These are phyloP conservation scores for Luidia sarsii DNA, from an alignment of 53 echinoderm and acorn worm genomes.

Conservation along the genomic window DNA sequence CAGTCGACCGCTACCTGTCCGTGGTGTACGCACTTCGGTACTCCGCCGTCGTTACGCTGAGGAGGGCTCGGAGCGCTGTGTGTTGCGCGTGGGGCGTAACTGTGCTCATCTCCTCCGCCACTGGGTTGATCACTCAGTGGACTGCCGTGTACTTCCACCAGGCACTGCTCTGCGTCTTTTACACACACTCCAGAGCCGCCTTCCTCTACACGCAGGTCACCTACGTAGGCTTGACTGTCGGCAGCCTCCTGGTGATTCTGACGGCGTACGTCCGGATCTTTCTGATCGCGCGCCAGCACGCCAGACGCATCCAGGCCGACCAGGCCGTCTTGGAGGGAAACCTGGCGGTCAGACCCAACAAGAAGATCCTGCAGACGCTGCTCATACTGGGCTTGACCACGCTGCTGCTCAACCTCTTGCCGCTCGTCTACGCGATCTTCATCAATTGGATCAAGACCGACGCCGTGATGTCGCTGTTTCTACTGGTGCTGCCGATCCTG, in stretches of 20 bases:
- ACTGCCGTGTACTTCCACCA: not conserved
- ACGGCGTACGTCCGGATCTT: conserved; percentile 3
- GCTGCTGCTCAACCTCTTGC: not conserved
- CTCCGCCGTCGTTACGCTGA: not conserved
- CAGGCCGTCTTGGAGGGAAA: not conserved
- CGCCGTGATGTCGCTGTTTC: not conserved
- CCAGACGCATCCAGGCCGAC: conserved; percentile 15
- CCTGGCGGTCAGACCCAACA: not conserved
- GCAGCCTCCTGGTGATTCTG: conserved; percentile 12
- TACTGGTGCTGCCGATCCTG: not conserved
- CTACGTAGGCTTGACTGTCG: too few relatives aligned
- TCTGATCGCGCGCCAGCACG: conserved; percentile 23
- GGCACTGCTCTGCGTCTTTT: not conserved
- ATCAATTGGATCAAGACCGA: not conserved
- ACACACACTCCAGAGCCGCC: not conserved
- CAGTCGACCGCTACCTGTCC: conserved; percentile 32
- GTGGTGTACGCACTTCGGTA: conserved; percentile 37
- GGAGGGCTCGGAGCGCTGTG: not conserved
- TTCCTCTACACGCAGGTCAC: not conserved
- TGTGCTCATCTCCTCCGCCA: not conserved
- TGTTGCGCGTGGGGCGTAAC: not conserved
- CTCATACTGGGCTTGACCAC: conserved; percentile 9
- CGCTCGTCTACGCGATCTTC: not conserved
- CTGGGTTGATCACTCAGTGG: not conserved
- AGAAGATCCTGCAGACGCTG: conserved; percentile 10